Evolutionary conservation across 2,888 invertebrate genomes (phyloP), one percentile per base, ranked within the genome.

Genomic region (Dioctria rufipes): DNA sequence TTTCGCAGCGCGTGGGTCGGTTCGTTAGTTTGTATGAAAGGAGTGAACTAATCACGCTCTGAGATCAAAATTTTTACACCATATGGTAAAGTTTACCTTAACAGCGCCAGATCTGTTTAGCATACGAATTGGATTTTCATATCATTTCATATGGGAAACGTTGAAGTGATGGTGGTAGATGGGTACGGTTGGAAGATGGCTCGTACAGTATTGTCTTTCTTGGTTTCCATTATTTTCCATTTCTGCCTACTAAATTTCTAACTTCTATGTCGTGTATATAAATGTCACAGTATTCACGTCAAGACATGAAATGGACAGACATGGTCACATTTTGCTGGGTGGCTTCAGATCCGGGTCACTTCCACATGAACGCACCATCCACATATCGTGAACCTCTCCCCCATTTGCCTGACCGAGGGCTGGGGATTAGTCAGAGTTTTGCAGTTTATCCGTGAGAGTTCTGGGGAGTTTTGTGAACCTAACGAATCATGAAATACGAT

Each of bases 401-500:
- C 49, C 77, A 49, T 63, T 61, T 58, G 63, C 49, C 39, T 63
- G 39, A 60, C 58, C 73, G 58, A 60, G 60, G 60, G 60, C 4
- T 40, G 58, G 25, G 63, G 37, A 8, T 63, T 77, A 77, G 43
- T 49, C 63, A 77, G 63, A 77, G 77, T 77, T 77, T 63, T 77
- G 49, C 77, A 77, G 77, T 77, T 77, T 63, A 63, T 77, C 43
- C 77, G 37, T 49, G 49, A 63, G 77, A 77, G 63, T 77, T 77
- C 77, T 63, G 63, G 63, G 63, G 77, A 77, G 84, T 83, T 80
- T 82, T 82, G 83, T 83, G 84, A 84, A 84, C 82, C 83, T 84
- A 84, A 84, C 84, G 84, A 84, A 84, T 84, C 84, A 84, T 84
- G 84, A 84, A 84, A 84, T 84, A 83, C 84, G 84, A 84, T 84